Percentiles rank a stretch among this genome's conserved stretches.
phyloP scores from a whole-genome alignment of 2,888 invertebrate genomes.

The Drosophila merina region DNA sequence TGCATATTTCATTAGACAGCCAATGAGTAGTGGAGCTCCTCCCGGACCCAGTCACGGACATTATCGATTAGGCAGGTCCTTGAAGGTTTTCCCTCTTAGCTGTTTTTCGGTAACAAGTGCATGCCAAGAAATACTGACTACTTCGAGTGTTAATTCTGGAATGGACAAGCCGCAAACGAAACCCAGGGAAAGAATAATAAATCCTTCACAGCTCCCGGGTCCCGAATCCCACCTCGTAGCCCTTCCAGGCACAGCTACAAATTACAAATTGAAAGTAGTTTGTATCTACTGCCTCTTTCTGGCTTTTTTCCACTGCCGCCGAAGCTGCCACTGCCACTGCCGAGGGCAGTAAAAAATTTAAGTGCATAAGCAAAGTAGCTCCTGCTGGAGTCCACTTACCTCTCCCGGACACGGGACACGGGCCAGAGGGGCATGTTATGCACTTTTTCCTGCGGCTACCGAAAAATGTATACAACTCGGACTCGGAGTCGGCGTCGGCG shows the following conservation, averaged over 20 bases:
- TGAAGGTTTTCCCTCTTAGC: neutral
- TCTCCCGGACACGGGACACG: neutral
- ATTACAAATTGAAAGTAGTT: slow-evolving; percentile 80
- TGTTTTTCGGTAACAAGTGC: slow-evolving; percentile 26
- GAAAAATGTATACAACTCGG: slow-evolving; percentile 54
- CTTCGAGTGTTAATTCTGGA: neutral
- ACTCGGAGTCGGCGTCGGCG: slow-evolving; percentile 6
- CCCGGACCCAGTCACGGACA: slow-evolving; percentile 17
- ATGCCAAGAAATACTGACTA: slow-evolving; percentile 3
- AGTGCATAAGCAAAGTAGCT: slow-evolving; percentile 77
- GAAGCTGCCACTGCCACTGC: slow-evolving; percentile 25
- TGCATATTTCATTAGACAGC: slow-evolving; percentile 68
- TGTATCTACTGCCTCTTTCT: slow-evolving; percentile 58
- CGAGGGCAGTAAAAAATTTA: slow-evolving; percentile 65
- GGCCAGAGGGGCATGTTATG: slow-evolving; percentile 56
- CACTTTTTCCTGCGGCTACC: slow-evolving; percentile 77
- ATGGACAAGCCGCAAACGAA: neutral
- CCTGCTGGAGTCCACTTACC: slow-evolving; percentile 25
- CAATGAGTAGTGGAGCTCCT: slow-evolving; percentile 30
- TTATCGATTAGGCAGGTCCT: slow-evolving; percentile 35
- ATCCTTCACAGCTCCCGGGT: slow-evolving; percentile 57
- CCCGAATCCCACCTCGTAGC: slow-evolving; percentile 13
- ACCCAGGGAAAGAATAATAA: slow-evolving; percentile 22
- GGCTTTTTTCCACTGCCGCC: neutral
- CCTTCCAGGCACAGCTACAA: slow-evolving; percentile 58